Evolutionary conservation across 1,140 invertebrate species (phyloP).

Genomic region (Brachionus rubens): DNA sequence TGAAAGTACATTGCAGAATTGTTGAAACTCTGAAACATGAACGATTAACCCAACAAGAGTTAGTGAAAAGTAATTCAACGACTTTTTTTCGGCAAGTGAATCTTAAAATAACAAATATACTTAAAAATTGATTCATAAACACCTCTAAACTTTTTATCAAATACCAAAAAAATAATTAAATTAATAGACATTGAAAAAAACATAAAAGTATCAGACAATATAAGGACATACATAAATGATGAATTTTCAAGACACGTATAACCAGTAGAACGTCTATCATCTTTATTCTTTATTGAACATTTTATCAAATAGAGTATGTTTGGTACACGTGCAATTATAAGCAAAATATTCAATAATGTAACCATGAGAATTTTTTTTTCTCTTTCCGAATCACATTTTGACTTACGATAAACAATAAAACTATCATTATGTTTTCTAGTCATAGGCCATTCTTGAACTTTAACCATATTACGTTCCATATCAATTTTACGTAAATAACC

Average conservation of each 20-base stretch:
- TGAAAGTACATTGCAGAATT: no score
- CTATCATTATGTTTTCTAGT: background rate
- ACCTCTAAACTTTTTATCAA: background rate
- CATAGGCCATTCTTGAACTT: background rate
- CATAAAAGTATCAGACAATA: background rate
- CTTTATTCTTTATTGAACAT: background rate
- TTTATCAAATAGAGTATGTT: background rate
- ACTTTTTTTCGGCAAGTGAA: background rate
- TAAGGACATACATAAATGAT: background rate
- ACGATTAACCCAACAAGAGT: no score
- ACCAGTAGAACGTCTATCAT: background rate
- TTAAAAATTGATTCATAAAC: background rate
- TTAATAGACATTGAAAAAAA: background rate
- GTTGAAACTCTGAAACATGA: no score
- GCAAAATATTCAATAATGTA: background rate
- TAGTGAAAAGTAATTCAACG: no score
- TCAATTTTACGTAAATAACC: background rate
- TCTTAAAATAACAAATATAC: background rate
- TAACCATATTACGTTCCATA: background rate
- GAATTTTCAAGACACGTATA: background rate
- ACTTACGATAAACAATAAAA: background rate
- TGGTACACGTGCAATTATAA: background rate
- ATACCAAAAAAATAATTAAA: background rate
- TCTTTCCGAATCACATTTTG: background rate
- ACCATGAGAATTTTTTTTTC: background rate